These are phyloP conservation scores for Ophioninae sp. DNA, from an alignment of 2,888 invertebrate genomes.

Conservation along the genomic window DNA sequence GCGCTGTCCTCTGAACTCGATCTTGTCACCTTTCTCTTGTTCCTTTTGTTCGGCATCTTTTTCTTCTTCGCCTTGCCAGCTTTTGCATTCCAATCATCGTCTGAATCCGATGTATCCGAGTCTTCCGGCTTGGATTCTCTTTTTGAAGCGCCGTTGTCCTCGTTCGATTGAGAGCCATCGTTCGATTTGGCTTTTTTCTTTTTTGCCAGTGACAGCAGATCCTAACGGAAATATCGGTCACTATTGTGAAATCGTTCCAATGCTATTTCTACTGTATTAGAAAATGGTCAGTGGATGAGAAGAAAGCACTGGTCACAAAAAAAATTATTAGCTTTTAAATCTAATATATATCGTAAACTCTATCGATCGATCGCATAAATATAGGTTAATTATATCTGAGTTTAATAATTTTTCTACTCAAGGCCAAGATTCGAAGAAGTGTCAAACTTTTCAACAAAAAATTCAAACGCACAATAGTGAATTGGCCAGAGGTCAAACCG, in stretches of 20 bases:
- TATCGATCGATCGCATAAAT: too few relatives aligned
- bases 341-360: not conserved
- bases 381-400: not conserved
- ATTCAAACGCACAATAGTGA: not conserved
- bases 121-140: conserved; percentile 77
- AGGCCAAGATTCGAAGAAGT: not conserved
- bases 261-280: not conserved
- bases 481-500: not conserved
- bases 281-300: not conserved
- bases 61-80: conserved; percentile 79
- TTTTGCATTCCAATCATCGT: conserved; percentile 82
- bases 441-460: not conserved
- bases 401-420: not conserved
- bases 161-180: conserved; percentile 77
- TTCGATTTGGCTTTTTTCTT: conserved; percentile 85
- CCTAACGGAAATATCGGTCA: conserved; percentile 82
- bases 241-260: not conserved
- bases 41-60: conserved; percentile 79
- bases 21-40: conserved; percentile 80
- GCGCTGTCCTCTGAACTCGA: conserved; percentile 80
- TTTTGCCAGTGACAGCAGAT: conserved; percentile 90
- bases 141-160: conserved; percentile 72
- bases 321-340: not conserved
- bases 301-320: not conserved
- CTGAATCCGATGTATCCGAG: conserved; percentile 83